Evolutionary conservation across 2,888 invertebrate species (phyloP).

Genomic region (Euproctis similis): DNA sequence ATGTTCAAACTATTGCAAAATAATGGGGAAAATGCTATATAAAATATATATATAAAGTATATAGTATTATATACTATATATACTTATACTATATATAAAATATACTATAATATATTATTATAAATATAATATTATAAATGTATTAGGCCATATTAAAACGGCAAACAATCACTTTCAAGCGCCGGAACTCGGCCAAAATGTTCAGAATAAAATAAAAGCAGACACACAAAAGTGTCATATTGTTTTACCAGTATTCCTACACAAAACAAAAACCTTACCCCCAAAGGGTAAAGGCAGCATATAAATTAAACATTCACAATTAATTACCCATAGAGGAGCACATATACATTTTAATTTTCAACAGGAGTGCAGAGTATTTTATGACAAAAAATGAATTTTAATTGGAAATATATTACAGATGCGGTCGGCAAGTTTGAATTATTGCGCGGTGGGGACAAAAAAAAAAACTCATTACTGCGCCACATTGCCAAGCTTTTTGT

Average conservation of each 20-base stretch:
- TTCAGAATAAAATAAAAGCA: no score
- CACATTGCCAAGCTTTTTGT: slow-evolving; percentile 37
- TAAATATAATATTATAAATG: no score
- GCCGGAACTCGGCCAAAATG: no score
- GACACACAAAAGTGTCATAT: no score
- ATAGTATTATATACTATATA: no score
- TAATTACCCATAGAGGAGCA: slow-evolving; percentile 23
- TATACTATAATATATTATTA: no score
- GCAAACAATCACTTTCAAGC: no score
- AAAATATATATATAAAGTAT: no score
- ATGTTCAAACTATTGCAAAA: no score
- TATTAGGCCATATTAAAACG: no score
- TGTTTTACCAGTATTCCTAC: neutral
- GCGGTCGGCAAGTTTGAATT: slow-evolving; percentile 49
- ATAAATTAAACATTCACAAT: slow-evolving; percentile 14
- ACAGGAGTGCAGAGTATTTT: slow-evolving; percentile 30
- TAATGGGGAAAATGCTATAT: no score
- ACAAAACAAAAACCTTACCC: slow-evolving; percentile 1
- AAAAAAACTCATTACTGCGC: slow-evolving; percentile 57
- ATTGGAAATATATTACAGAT: slow-evolving; percentile 59
- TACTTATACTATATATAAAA: no score
- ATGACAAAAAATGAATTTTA: slow-evolving; percentile 44
- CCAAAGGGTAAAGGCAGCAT: slow-evolving; percentile 3
- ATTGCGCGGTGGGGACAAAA: slow-evolving; percentile 37
- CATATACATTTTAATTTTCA: slow-evolving; percentile 29